Conservation (phyloP, 2,888 invertebrate genomes). For the Erynnis tages region DNA sequence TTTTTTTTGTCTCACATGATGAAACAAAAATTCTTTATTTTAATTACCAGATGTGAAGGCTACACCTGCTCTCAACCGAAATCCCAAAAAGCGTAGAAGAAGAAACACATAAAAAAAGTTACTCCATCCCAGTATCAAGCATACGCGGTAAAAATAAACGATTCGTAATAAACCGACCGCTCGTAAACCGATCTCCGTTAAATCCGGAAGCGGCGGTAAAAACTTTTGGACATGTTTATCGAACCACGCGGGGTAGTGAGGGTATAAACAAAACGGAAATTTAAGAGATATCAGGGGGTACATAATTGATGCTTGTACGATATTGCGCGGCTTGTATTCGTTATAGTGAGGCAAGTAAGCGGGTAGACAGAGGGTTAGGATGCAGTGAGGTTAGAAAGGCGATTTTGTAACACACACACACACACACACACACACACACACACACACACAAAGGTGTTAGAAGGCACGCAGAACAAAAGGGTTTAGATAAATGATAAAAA, state of each 20-base stretch:
- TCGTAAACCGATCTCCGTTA: conserved; percentile 33
- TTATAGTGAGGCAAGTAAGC: not conserved
- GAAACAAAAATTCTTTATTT: too few species aligned
- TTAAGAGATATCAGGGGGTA: conserved; percentile 45
- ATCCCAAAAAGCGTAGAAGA: not conserved
- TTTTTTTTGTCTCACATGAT: too few species aligned
- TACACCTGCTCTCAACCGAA: too few species aligned
- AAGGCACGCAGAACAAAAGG: too few species aligned
- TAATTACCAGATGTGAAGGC: too few species aligned
- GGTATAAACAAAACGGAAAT: conserved; percentile 50
- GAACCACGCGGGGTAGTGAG: conserved; percentile 31
- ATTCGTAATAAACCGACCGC: conserved; percentile 34
- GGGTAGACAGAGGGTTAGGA: too few species aligned
- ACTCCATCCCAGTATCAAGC: not conserved
- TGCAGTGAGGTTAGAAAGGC: too few species aligned
- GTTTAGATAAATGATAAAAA: too few species aligned
- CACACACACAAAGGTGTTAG: too few species aligned
- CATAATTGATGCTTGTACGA: conserved; percentile 42
- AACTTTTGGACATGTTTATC: conserved; percentile 38
- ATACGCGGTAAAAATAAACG: conserved; percentile 8
- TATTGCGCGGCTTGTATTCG: conserved; percentile 1
- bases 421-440: too few species aligned
- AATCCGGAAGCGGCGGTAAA: conserved; percentile 22
- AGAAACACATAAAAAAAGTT: not conserved
- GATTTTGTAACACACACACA: too few species aligned